Base-by-base conservation (phyloP, 2,797 vertebrate species). In the Orestias chungarensis region DNA sequence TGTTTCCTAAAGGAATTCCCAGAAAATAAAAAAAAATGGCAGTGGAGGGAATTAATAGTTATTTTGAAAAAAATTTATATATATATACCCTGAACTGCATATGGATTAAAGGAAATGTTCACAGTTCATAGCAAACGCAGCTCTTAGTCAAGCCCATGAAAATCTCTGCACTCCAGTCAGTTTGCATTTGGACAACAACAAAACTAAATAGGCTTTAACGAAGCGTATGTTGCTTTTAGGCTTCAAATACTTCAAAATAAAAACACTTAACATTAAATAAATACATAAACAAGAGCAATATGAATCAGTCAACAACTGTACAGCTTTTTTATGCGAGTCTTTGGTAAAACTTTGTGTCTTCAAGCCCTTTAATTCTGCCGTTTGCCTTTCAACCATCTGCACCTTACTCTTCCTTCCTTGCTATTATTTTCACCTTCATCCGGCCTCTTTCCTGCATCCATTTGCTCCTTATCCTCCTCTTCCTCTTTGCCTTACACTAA, bases 401-500 rank as follows among this genome's bases (percentile, higher is more conserved):
- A 57, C 78, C 70, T 38, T 46, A 3, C 57, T 78, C 70, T 59
- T 79, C 69, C 49, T 80, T 77, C 74, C 27, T 72, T 74, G 43
- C 70, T 73, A 29, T 70, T 17, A 25, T 50, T 23, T 70, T 35
- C 43, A 69, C 70, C 66, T 50, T 67, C 64, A 29, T 54, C 68
- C 46, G n/a, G n/a, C 59, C 18, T 31, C 47, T 25, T 62, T 61
- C 68, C 29, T 35, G 0, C 31, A 12, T 47, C 42, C 50, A 71
- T 35, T 47, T 25, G 49, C 49, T 61, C 70, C 17, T 65, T 64
- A 38, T 77, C 68, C 70, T 77, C 66, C 68, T 81, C 73, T 46
- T 85, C 82, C 78, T 82, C 83, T 76, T 84, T 85, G 82, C 83
- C 86, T 86, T 88, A 85, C 81, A 74, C 82, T 79, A 46, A 85